A percentile compares a stretch with the other conserved stretches of the same genome.
These are phyloP conservation scores for Anarhynchus alexandrinus DNA, from an alignment of 2,113 vertebrate species.

Conservation along the genomic window DNA sequence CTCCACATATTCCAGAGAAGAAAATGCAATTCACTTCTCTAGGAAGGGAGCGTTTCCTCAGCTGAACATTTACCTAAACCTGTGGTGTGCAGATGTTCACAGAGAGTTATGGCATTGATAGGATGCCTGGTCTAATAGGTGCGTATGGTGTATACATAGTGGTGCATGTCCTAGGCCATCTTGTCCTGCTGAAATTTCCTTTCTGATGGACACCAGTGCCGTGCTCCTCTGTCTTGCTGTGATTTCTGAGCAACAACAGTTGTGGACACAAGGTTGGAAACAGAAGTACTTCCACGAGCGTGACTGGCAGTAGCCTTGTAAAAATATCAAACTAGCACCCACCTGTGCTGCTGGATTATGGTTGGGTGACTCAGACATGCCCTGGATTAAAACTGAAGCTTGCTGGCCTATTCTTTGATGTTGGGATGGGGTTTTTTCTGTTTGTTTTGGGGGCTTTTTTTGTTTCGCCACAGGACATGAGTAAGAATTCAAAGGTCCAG, in stretches of 20 bases:
- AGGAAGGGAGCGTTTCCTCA: not conserved
- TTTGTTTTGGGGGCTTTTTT: too few relatives aligned
- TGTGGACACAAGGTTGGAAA: not conserved
- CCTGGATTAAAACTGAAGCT: not conserved
- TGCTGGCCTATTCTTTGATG: not conserved
- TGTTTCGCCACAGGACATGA: not conserved
- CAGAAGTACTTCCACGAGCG: not conserved
- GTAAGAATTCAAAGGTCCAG: not conserved
- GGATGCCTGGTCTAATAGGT: not conserved
- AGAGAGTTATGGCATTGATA: not conserved
- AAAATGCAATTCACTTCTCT: accelerated
- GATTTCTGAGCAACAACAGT: not conserved
- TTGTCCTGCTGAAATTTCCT: not conserved
- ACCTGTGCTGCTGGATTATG: not conserved
- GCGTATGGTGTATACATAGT: too few relatives aligned
- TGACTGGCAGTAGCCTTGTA: not conserved
- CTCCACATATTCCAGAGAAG: not conserved
- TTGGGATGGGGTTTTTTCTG: accelerated
- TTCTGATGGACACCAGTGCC: not conserved
- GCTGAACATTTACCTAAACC: not conserved
- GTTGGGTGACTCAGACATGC: not conserved
- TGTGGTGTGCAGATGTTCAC: not conserved
- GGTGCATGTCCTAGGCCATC: not conserved
- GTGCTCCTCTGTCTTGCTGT: not conserved
- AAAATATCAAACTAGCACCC: not conserved